Percentiles rank a stretch among this genome's conserved stretches.
Evolutionary conservation across 2,113 vertebrate species (phyloP).

Genomic region (Marmota flaviventris): DNA sequence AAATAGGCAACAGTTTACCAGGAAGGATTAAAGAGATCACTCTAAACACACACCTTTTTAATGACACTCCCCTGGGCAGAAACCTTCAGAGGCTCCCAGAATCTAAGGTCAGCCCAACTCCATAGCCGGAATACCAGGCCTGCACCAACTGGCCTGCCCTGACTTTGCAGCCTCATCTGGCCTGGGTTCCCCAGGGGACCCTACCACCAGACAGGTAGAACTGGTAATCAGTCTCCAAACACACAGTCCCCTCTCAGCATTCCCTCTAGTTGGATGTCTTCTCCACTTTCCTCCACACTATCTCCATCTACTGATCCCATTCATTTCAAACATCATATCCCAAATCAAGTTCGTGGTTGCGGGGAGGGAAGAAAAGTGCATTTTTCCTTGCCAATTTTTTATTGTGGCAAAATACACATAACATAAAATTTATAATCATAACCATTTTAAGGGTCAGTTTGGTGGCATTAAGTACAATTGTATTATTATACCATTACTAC

Average conservation of each 20-base stretch:
- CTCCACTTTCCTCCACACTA: background rate
- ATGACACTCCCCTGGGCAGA: slow-evolving; percentile 50
- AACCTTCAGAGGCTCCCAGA: slow-evolving; percentile 52
- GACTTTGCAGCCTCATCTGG: background rate
- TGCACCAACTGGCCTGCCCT: slow-evolving; percentile 10
- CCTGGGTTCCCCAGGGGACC: background rate
- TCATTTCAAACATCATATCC: background rate
- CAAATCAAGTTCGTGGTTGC: background rate
- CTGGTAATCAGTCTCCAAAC: background rate
- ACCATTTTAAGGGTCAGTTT: background rate
- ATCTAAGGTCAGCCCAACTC: background rate
- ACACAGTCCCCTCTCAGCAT: background rate
- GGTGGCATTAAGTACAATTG: background rate
- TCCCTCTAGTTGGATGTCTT: background rate
- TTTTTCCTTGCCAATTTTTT: background rate
- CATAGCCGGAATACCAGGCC: background rate
- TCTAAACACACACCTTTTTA: slow-evolving; percentile 50
- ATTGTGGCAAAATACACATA: slow-evolving; percentile 4
- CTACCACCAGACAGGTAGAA: background rate
- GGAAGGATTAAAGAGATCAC: slow-evolving; percentile 66
- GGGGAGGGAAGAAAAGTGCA: too few species aligned
- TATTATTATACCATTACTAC: background rate
- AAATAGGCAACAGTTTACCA: slow-evolving; percentile 51
- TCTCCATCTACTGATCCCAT: background rate
- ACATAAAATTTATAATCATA: background rate